Percentiles rank a stretch among this genome's conserved stretches.
Conservation (phyloP, 2,888 invertebrate species). For the Meiosimyza platycephala region DNA sequence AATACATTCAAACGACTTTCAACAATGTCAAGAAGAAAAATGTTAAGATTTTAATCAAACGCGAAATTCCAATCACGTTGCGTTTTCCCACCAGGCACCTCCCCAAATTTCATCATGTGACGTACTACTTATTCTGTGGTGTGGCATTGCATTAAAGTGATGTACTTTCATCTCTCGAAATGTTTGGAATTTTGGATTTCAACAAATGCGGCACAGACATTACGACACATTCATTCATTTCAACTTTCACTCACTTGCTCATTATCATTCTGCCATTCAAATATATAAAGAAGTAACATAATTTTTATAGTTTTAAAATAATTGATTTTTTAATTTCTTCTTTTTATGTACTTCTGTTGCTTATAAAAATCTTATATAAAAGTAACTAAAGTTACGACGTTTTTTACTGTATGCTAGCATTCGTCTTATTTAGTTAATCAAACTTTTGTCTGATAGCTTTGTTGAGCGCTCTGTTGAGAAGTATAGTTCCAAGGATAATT, state of each 20-base stretch:
- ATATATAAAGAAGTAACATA: no score
- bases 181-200: constrained; percentile 11
- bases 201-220: constrained; percentile 13
- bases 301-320: no score
- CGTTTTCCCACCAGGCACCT: constrained; percentile 17
- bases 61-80: constrained; percentile 26
- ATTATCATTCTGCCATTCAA: neutral
- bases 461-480: no score
- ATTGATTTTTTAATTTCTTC: no score
- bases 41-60: constrained; percentile 20
- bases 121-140: no score
- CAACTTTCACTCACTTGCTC: neutral
- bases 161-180: constrained; percentile 6
- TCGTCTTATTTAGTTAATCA: no score
- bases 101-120: neutral
- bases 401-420: no score
- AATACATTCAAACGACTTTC: constrained; percentile 5
- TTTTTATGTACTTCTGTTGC: no score
- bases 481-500: no score
- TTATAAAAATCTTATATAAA: no score
- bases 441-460: no score
- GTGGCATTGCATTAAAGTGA: neutral
- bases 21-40: constrained; percentile 7
- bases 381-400: no score
- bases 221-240: constrained; percentile 15